phyloP scores from a whole-genome alignment of 1,140 invertebrate species.

The Panagrolaimus sp. region DNA sequence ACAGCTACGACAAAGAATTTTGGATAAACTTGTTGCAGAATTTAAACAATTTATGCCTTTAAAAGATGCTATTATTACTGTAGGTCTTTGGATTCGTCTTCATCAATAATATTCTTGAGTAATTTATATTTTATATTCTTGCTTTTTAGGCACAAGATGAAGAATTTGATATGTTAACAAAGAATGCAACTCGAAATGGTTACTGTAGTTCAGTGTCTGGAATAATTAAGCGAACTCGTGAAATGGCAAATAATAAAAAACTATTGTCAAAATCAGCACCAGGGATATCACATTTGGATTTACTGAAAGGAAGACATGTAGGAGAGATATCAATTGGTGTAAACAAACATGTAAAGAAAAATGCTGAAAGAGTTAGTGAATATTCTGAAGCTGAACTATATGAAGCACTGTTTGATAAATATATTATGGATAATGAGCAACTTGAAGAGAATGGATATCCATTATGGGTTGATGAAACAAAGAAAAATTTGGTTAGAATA shows the following conservation, averaged over 20 bases:
- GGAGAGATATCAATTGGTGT: not conserved
- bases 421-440: conserved; percentile 36
- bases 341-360: not conserved
- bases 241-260: not conserved
- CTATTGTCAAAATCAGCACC: not conserved
- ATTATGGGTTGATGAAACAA: conserved; percentile 18
- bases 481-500: conserved; percentile 15
- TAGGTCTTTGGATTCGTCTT: no score
- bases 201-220: conserved; percentile 9
- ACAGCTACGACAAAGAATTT: not conserved
- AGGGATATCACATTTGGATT: not conserved
- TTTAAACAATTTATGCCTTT: not conserved
- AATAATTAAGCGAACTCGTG: conserved; percentile 1
- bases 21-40: not conserved
- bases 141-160: conserved; percentile 11
- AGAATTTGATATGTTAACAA: conserved; percentile 18
- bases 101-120: no score
- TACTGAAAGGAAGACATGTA: not conserved
- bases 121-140: not conserved
- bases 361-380: conserved; percentile 7
- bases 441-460: conserved; percentile 37
- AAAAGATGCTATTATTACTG: not conserved
- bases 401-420: conserved; percentile 16
- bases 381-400: conserved; percentile 8
- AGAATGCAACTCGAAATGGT: conserved; percentile 11